phyloP scores from a whole-genome alignment of 2,888 invertebrate species.

The Nephrotoma appendiculata region DNA sequence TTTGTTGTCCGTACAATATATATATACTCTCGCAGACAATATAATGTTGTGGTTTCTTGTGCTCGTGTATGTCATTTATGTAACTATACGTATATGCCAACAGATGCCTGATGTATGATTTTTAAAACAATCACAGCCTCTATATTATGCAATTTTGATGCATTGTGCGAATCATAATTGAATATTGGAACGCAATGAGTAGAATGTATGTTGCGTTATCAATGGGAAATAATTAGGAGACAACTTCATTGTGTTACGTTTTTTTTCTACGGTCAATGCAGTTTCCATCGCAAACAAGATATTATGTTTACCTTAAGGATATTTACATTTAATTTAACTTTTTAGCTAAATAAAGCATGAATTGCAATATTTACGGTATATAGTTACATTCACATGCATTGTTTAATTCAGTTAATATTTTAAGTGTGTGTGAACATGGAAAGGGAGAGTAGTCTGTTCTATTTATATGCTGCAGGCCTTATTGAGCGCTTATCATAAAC shows the following conservation, averaged over 20 bases:
- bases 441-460: not conserved
- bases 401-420: not conserved
- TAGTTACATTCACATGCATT: not conserved
- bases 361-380: not conserved
- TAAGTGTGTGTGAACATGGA: not conserved
- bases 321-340: not conserved
- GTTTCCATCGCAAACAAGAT: not conserved
- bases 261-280: not conserved
- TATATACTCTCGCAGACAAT: not conserved
- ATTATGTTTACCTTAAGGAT: not conserved
- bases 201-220: not conserved
- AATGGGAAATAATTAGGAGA: not conserved
- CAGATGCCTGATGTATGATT: not conserved
- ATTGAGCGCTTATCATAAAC: not conserved
- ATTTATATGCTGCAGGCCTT: not conserved
- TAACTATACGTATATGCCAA: not conserved
- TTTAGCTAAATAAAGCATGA: not conserved
- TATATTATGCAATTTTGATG: not conserved
- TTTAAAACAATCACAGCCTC: not conserved
- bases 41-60: not conserved
- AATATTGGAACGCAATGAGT: not conserved
- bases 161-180: not conserved
- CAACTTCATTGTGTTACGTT: not conserved
- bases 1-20: not conserved
- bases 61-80: too few relatives aligned